Evolutionary conservation across 37 sponge, comb jelly and placozoan genomes (phyloP).

Genomic region (Eunapius fragilis): DNA sequence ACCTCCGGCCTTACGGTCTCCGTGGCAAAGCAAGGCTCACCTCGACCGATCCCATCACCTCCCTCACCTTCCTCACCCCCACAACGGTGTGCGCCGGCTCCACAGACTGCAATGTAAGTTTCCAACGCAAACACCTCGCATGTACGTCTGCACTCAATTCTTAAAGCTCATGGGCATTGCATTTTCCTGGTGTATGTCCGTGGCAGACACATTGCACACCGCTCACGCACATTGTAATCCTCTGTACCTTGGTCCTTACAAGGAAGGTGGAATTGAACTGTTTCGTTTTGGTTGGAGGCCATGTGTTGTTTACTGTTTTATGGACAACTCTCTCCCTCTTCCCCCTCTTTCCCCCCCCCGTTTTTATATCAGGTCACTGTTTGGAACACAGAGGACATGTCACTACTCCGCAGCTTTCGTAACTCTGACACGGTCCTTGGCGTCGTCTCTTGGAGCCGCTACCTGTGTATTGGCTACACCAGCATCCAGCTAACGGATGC

Average conservation of each 20-base stretch:
- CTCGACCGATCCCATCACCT: slow-evolving; percentile 29
- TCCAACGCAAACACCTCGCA: not conserved
- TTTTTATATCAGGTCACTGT: slow-evolving; percentile 35
- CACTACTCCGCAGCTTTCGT: not conserved
- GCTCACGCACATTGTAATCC: too few species aligned
- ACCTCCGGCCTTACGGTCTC: slow-evolving; percentile 40
- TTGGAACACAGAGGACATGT: slow-evolving; percentile 33
- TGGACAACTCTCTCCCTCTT: not conserved
- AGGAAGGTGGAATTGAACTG: too few species aligned
- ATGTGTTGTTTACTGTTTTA: not conserved
- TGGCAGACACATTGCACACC: too few species aligned
- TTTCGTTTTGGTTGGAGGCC: too few species aligned
- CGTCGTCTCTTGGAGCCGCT: not conserved
- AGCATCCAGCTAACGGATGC: slow-evolving; percentile 42
- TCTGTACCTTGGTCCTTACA: too few species aligned
- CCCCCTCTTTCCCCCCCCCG: too few species aligned
- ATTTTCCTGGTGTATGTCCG: too few species aligned
- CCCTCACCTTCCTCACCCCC: slow-evolving; percentile 28
- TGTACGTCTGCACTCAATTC: not conserved
- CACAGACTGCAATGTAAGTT: slow-evolving; percentile 51
- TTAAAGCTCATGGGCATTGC: too few species aligned
- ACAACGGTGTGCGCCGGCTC: slow-evolving; percentile 48
- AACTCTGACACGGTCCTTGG: slow-evolving; percentile 55
- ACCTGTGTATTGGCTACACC: slow-evolving; percentile 56
- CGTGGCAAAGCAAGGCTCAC: not conserved